Evolutionary conservation across 92 coral and sea anemone genomes (phyloP), one percentile per base, ranked within the genome.

Genomic region (Micromussa lordhowensis): DNA sequence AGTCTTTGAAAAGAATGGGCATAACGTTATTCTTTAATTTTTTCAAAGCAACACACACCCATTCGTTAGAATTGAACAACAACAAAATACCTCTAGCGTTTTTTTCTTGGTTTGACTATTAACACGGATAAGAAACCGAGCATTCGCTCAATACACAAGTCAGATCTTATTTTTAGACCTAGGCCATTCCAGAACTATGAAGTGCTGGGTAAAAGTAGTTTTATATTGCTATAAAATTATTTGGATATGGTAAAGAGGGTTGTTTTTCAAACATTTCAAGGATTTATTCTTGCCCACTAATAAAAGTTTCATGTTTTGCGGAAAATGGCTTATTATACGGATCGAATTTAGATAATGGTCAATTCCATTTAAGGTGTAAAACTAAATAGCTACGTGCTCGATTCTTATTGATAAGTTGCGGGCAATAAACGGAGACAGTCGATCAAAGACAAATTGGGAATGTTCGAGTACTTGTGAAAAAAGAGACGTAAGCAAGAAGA

Each of bases 281-380:
- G 2, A 12, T 66, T 35, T 36, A 2, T 73, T 34, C 51, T 73
- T 38, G 49, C 49, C 13, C 49, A 49, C 78, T 73, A 34, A 73
- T 73, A 24, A 73, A 73, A n/a, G 49, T 21, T 36, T 38, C 78
- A 73, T 53, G 9, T 44, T 79, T 17, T 16, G 24, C 49, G 68
- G 82, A 32, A 21, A n/a, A 32, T 55, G 61, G 68, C 30, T 79
- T 29, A 31, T 57, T 79, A 53, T 9, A 51, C 68, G 5, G 82
- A 29, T 31, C 31, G 68, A 53, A 53, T 18, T 21, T 54, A 58
- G 64, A 79, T 53, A 30, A 79, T 5, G 28, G 22, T 55, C 32
- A n/a, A 79, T 79, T 79, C 82, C 69, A 28, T 79, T 53, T 19
- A 79, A 79, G 49, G 78, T 36, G 48, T 73, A 36, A 71, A 73